A percentile compares a stretch with the other conserved stretches of the same genome.
Evolutionary conservation across 2,888 invertebrate genomes (phyloP).

Genomic region (Cheilosia urbana): DNA sequence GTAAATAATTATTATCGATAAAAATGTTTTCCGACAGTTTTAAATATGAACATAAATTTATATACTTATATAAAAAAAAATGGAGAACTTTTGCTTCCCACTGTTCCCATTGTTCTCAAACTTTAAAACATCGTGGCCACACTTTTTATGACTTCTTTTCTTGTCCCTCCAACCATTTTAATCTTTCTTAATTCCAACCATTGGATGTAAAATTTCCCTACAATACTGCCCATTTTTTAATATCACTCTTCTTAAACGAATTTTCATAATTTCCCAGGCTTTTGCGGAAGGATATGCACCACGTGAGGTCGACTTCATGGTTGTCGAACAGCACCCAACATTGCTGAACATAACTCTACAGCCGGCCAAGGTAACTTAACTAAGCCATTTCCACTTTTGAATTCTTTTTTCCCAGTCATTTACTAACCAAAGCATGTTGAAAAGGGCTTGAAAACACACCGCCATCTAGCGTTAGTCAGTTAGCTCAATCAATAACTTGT

Average conservation of each 20-base stretch:
- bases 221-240: too few relatives aligned
- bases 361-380: constrained; percentile 87
- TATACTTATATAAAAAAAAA: too few relatives aligned
- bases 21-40: too few relatives aligned
- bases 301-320: constrained; percentile 93
- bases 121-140: too few relatives aligned
- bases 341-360: constrained; percentile 92
- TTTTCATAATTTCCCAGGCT: constrained; percentile 85
- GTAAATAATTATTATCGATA: too few relatives aligned
- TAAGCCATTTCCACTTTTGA: not conserved
- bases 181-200: too few relatives aligned
- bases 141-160: too few relatives aligned
- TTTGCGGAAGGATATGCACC: constrained; percentile 93
- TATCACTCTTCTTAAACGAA: not conserved
- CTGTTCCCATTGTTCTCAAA: too few relatives aligned
- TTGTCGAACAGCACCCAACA: constrained; percentile 93
- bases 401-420: constrained; percentile 11
- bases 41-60: too few relatives aligned
- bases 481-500: constrained; percentile 33
- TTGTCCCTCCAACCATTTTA: too few relatives aligned
- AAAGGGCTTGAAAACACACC: constrained; percentile 64
- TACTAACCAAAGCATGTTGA: constrained; percentile 65
- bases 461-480: constrained; percentile 64
- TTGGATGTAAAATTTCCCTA: too few relatives aligned
- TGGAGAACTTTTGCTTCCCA: too few relatives aligned